Conservation (phyloP, 2,113 vertebrate species). For the Colistium nudipinnis region DNA sequence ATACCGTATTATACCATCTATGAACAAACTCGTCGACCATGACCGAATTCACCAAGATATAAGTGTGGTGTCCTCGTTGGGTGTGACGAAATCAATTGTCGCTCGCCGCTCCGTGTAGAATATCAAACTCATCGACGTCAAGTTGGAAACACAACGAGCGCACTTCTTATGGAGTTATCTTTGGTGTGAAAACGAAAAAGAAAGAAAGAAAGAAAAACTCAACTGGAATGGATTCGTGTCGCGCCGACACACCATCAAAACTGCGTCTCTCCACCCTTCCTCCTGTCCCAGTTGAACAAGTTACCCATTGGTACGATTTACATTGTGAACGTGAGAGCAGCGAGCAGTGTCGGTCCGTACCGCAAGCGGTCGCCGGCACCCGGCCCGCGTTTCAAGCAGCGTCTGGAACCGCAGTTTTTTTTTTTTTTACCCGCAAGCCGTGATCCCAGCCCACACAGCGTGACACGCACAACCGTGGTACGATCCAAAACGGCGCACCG, state of each 20-base stretch:
- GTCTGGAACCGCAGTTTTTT: conserved; percentile 51
- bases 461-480: conserved; percentile 3
- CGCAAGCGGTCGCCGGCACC: conserved; percentile 35
- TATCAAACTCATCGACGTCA: too few relatives aligned
- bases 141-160: too few relatives aligned
- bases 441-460: conserved; percentile 69
- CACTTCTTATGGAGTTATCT: too few relatives aligned
- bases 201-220: background rate
- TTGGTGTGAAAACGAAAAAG: too few relatives aligned
- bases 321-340: conserved; percentile 37
- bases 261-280: conserved; percentile 47
- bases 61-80: too few relatives aligned
- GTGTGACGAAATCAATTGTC: too few relatives aligned
- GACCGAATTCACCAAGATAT: too few relatives aligned
- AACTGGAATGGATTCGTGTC: conserved; percentile 31
- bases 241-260: conserved; percentile 27
- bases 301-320: conserved; percentile 46
- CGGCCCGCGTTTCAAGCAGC: conserved; percentile 57
- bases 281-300: conserved; percentile 47
- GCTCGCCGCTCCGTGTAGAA: too few relatives aligned
- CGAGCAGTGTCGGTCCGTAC: conserved; percentile 26
- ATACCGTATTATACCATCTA: too few relatives aligned
- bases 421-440: conserved; percentile 51
- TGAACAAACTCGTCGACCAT: too few relatives aligned
- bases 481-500: background rate